phyloP scores from a whole-genome alignment of 2,888 invertebrate genomes.

The Sisyra terminalis region DNA sequence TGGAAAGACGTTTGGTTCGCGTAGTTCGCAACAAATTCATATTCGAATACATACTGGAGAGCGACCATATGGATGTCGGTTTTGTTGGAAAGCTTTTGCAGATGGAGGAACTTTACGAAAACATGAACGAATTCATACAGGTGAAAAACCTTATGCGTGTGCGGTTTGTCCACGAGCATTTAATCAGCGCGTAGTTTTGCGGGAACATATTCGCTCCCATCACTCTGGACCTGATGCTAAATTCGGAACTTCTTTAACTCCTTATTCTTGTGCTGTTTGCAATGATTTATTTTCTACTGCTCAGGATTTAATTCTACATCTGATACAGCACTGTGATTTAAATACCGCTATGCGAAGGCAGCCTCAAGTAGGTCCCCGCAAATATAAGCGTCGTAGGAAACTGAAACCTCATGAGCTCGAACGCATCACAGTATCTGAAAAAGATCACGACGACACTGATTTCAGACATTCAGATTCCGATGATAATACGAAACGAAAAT shows the following conservation, averaged over 20 bases:
- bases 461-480: slow-evolving; percentile 20
- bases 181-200: slow-evolving; percentile 69
- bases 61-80: slow-evolving; percentile 68
- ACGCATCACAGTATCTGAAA: slow-evolving; percentile 21
- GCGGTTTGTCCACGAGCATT: slow-evolving; percentile 76
- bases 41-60: slow-evolving; percentile 74
- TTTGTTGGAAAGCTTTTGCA: slow-evolving; percentile 80
- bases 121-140: slow-evolving; percentile 74
- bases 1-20: slow-evolving; percentile 72
- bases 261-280: slow-evolving; percentile 64
- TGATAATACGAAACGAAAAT: slow-evolving; percentile 24
- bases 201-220: slow-evolving; percentile 73
- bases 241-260: slow-evolving; percentile 39
- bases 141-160: slow-evolving; percentile 74
- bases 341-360: slow-evolving; percentile 68
- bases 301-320: slow-evolving; percentile 60
- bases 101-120: slow-evolving; percentile 74
- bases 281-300: slow-evolving; percentile 51
- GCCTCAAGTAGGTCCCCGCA: slow-evolving; percentile 61
- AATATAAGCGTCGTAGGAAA: slow-evolving; percentile 67
- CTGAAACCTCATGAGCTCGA: slow-evolving; percentile 46
- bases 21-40: slow-evolving; percentile 75
- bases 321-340: slow-evolving; percentile 72
- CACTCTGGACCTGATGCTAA: slow-evolving; percentile 68
- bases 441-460: slow-evolving; percentile 17